A percentile compares a stretch with the other conserved stretches of the same genome.
Conservation (phyloP, 2,113 vertebrate species). For the Rhadina sibilatrix region DNA sequence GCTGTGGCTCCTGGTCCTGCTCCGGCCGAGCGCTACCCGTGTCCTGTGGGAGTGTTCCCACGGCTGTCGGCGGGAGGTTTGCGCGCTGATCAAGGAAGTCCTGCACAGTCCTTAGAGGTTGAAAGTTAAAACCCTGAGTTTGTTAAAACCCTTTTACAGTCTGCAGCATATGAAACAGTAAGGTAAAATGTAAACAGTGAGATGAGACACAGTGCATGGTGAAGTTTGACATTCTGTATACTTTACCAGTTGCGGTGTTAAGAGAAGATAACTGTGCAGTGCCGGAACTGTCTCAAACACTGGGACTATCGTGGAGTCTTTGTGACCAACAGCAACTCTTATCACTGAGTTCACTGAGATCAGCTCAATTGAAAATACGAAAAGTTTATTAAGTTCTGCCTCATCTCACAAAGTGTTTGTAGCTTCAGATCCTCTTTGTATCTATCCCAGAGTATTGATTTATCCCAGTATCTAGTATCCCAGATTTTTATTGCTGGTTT, state of each 20-base stretch:
- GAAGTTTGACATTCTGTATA: background rate
- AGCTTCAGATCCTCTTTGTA: background rate
- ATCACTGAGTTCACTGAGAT: background rate
- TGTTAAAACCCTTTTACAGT: background rate
- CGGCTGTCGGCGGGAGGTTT: background rate
- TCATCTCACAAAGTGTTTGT: background rate
- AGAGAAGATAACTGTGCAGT: background rate
- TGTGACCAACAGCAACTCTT: background rate
- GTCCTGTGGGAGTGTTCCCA: background rate
- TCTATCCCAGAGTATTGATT: background rate
- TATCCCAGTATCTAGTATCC: background rate
- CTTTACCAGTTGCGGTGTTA: background rate
- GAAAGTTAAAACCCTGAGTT: background rate
- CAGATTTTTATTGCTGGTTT: background rate
- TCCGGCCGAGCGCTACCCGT: background rate
- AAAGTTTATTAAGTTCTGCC: background rate
- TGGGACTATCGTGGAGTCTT: background rate
- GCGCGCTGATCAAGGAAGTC: background rate
- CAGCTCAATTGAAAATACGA: background rate
- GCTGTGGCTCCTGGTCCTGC: background rate
- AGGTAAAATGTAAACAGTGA: background rate
- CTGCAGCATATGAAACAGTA: background rate
- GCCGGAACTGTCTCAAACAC: background rate
- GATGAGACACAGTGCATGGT: background rate
- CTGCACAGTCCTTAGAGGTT: background rate